Percentiles rank a stretch among this genome's conserved stretches.
Evolutionary conservation across 2,113 vertebrate species (phyloP).

Genomic region (Mesocricetus auratus): DNA sequence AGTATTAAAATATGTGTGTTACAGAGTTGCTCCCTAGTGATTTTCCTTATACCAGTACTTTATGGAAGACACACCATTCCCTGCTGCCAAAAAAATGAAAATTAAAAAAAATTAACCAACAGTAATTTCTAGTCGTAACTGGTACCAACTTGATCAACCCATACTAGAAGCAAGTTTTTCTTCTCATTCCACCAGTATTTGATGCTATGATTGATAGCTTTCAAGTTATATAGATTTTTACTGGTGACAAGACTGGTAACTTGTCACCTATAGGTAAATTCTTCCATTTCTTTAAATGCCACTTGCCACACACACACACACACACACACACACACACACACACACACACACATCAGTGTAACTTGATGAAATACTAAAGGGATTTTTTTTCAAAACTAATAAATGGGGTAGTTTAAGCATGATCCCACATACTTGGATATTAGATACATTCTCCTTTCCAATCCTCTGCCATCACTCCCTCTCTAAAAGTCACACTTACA

Average conservation of each 20-base stretch:
- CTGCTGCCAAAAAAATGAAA: not conserved
- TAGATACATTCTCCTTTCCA: not conserved
- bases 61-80: not conserved
- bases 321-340: no score
- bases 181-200: constrained; percentile 3
- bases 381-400: not conserved
- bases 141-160: not conserved
- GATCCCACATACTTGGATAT: not conserved
- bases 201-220: constrained; percentile 25
- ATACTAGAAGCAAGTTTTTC: not conserved
- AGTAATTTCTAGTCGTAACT: not conserved
- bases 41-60: not conserved
- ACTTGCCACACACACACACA: not conserved
- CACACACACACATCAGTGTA: not conserved
- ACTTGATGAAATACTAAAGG: not conserved
- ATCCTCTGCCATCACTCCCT: not conserved
- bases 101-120: not conserved
- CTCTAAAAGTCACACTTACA: not conserved
- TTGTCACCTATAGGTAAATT: not conserved
- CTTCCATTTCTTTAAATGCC: not conserved
- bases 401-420: constrained; percentile 2
- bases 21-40: not conserved
- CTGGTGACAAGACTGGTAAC: not conserved
- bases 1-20: not conserved
- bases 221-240: not conserved